A percentile compares a stretch with the other conserved stretches of the same genome.
Evolutionary conservation across 2,888 invertebrate genomes (phyloP).

Genomic region (Thalpophila matura): DNA sequence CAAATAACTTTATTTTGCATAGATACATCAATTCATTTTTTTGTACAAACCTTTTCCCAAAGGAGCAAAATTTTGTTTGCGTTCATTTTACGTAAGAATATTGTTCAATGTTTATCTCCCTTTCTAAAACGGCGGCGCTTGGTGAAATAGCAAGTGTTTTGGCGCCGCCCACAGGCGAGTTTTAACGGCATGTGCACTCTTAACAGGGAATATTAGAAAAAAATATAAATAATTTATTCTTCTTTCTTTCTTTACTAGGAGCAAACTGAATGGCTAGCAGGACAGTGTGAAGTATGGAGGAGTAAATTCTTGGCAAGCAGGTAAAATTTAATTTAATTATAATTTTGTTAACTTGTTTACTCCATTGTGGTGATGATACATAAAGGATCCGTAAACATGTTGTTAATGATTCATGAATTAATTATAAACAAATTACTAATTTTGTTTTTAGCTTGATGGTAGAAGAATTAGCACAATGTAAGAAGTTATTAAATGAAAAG

Average conservation of each 20-base stretch:
- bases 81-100: too few relatives aligned
- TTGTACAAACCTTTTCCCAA: too few relatives aligned
- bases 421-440: constrained; percentile 14
- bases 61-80: too few relatives aligned
- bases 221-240: not conserved
- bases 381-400: constrained; percentile 5
- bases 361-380: not conserved
- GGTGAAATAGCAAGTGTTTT: too few relatives aligned
- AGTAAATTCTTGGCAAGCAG: constrained; percentile 98
- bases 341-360: not conserved
- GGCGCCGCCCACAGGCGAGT: too few relatives aligned
- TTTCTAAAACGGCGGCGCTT: too few relatives aligned
- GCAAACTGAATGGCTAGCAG: constrained; percentile 97
- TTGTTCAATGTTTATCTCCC: too few relatives aligned
- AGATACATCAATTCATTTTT: too few relatives aligned
- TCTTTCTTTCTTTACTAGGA: constrained; percentile 91
- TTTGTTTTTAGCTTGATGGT: constrained; percentile 94
- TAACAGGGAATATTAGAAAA: too few relatives aligned
- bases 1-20: too few relatives aligned
- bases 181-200: too few relatives aligned
- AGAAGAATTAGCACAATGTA: constrained; percentile 97
- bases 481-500: constrained; percentile 94
- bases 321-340: constrained; percentile 78
- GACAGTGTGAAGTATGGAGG: constrained; percentile 99
- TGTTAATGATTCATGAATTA: constrained; percentile 4